Evolutionary conservation across 2,113 vertebrate genomes (phyloP), one percentile per base, ranked within the genome.

Genomic region (Percopsis transmontana): DNA sequence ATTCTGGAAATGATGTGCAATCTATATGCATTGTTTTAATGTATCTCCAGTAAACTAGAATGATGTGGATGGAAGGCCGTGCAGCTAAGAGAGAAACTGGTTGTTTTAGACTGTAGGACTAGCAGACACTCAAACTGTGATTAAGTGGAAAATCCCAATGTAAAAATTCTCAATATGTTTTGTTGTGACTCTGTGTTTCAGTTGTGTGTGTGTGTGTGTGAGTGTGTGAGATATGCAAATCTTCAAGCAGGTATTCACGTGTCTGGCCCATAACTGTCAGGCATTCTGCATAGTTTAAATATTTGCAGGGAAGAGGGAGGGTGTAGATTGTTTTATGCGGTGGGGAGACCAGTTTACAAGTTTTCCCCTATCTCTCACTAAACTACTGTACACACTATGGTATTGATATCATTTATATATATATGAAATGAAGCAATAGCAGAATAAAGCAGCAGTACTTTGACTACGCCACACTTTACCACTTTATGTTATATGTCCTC

Each of bases 141-240:
- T 76, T 72, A 85, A 66, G 51, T 62, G 85, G 86, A 84, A 87
- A 87, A 82, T 65, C 88, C 86, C 69, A 64, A 74, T 18, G 14
- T 53, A 69, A 70, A n/a, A 1, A 66, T 61, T 74, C 76, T 79
- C 86, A 83, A 73, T 54, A 74, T 60, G 21, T 47, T 70, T 83
- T 77, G 72, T 80, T 82, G 76, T 79, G 66, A 79, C 69, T 76
- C 18, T 62, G 16, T 80, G 66, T 78, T 70, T 21, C 64, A 65
- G 60, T 68, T 59, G 21, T 53, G 1, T 56, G 24, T 40, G 51
- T 50, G 45, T 48, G 42, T 39, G 21, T 62, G 53, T 2, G 14
- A 47, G 64, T 14, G 8, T 53, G 65, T 27, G 38, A 1, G 8
- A 1, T 21, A 23, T 39, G 18, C 3, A 13, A 20, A 0, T 18